Percentiles rank a stretch among this genome's conserved stretches.
These are phyloP conservation scores for Dendrocincla fuliginosa DNA, from an alignment of 2,797 vertebrate genomes.

Conservation along the genomic window DNA sequence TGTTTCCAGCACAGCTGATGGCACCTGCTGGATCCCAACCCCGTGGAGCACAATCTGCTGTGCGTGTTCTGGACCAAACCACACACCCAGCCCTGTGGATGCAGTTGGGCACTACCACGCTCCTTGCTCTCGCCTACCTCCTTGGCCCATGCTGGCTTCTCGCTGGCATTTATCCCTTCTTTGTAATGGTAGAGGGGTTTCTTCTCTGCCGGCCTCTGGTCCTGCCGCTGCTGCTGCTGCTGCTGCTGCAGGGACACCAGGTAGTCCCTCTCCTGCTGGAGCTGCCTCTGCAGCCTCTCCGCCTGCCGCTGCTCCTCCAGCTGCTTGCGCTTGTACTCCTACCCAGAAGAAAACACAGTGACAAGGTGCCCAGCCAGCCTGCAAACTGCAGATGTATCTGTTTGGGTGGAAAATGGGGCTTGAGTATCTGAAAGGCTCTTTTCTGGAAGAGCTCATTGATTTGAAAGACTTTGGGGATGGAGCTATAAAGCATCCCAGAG, in stretches of 20 bases:
- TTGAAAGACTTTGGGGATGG: not conserved
- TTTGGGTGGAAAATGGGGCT: not conserved
- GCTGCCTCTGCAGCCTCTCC: constrained; percentile 93
- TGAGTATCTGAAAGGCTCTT: not conserved
- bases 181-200: constrained; percentile 98
- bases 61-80: accelerated
- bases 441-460: not conserved
- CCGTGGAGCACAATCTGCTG: not conserved
- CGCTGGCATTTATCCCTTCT: constrained; percentile 90
- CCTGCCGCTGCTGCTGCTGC: constrained; percentile 83
- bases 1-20: not conserved
- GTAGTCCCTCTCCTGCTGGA: constrained; percentile 95
- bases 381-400: not conserved
- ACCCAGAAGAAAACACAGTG: constrained; percentile 6
- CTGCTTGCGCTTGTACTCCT: constrained; percentile 99
- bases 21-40: not conserved
- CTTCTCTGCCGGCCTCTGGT: constrained; percentile 88
- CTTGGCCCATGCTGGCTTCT: constrained; percentile 97
- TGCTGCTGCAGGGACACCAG: constrained; percentile 95
- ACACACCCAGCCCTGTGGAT: not conserved
- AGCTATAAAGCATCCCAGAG: not conserved
- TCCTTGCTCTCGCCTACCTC: constrained; percentile 81
- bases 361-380: not conserved
- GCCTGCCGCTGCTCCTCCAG: constrained; percentile 97
- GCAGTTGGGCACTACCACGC: accelerated